Base-by-base conservation (phyloP, 2,888 invertebrate species). In the Poecilus cupreus region DNA sequence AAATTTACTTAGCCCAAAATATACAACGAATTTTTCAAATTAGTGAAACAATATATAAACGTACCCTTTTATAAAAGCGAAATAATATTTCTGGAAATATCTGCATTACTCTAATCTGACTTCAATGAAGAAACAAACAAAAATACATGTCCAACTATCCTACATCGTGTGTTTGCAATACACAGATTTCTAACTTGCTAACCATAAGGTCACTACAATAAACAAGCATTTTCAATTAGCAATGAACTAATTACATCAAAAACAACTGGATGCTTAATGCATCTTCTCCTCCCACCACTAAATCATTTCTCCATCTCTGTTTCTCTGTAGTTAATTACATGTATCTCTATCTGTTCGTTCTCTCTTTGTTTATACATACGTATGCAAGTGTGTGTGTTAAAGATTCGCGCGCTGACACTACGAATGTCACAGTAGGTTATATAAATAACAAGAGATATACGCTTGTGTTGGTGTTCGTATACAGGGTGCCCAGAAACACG, bases 141-240 rank as follows among this genome's bases (percentile, higher is more conserved):
- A n/a, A n/a, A n/a, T n/a, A n/a, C n/a, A n/a, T n/a, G n/a, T n/a
- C n/a, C 4, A 5, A 32, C 32, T 32, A 8, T 32, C 32, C 32
- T 32, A 32, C 32, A 2, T 32, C 0, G 32, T 2, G 0, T 32
- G 8, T 32, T 32, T 32, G 8, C 32, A 32, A 32, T n/a, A n/a
- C n/a, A n/a, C n/a, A n/a, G n/a, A n/a, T n/a, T n/a, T n/a, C n/a
- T n/a, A n/a, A 20, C 20, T 54, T 6, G 6, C 22, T 54, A 54
- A 32, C 10, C 54, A 20, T 20, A 22, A 54, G 54, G 54, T 54
- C 22, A 54, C 20, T 54, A 22, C 18, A 54, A 54, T 54, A 22
- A 54, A 54, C 54, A 54, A 54, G 54, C 54, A 20, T 22, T 54
- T 54, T 54, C 54, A 54, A 54, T 54, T 54, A 54, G 54, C 54